These are phyloP conservation scores for Ornithoptera alexandrae DNA, from an alignment of 2,888 invertebrate species.

Conservation along the genomic window DNA sequence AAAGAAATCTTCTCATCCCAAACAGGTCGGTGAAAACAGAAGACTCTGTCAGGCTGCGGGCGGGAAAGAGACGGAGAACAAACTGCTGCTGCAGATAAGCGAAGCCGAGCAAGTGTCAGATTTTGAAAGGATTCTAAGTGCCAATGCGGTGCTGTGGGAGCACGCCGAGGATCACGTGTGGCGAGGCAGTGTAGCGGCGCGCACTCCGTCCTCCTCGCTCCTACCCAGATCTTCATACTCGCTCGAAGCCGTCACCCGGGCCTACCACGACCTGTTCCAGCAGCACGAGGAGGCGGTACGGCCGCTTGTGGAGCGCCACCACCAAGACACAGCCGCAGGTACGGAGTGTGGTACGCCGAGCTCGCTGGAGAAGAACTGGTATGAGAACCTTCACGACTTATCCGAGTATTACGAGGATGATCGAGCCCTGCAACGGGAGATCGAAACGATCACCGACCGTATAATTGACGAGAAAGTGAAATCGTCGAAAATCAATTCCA, in stretches of 20 bases:
- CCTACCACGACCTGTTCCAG: slow-evolving; percentile 68
- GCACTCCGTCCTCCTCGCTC: slow-evolving; percentile 57
- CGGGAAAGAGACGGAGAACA: slow-evolving; percentile 75
- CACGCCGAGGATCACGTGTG: slow-evolving; percentile 67
- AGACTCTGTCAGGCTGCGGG: slow-evolving; percentile 66
- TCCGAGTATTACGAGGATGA: slow-evolving; percentile 77
- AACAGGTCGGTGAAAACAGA: slow-evolving; percentile 73
- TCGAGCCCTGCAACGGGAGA: slow-evolving; percentile 56
- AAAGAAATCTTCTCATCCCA: slow-evolving; percentile 67
- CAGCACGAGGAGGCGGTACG: slow-evolving; percentile 74
- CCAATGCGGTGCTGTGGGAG: slow-evolving; percentile 77
- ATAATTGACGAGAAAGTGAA: slow-evolving; percentile 57
- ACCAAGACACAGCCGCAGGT: slow-evolving; percentile 48
- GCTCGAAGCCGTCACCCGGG: slow-evolving; percentile 65
- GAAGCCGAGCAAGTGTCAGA: slow-evolving; percentile 81
- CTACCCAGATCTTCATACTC: slow-evolving; percentile 64
- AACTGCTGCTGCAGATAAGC: slow-evolving; percentile 77
- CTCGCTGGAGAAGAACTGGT: slow-evolving; percentile 59
- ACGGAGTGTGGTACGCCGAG: slow-evolving; percentile 47
- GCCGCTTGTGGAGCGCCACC: slow-evolving; percentile 64
- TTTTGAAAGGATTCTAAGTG: slow-evolving; percentile 83
- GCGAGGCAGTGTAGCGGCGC: slow-evolving; percentile 55
- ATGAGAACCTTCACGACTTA: slow-evolving; percentile 67
- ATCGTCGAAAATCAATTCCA: slow-evolving; percentile 33
- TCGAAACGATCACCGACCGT: slow-evolving; percentile 63